Conservation (phyloP, 2,113 vertebrate genomes). For the Pollimyrus isidori region DNA sequence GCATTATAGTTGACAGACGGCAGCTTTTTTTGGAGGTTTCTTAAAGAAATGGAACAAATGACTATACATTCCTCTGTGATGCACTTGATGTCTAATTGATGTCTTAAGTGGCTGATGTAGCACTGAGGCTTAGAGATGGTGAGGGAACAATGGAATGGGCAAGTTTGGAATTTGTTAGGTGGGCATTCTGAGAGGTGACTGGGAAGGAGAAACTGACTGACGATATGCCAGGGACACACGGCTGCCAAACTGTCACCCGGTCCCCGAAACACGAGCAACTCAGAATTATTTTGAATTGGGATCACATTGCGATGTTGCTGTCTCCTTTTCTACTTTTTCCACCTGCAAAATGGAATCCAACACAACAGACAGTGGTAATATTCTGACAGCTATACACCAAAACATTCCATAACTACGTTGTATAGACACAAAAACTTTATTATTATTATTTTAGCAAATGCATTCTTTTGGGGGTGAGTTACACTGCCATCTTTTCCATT, state of each 20-base stretch:
- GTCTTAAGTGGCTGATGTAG: constrained; percentile 13
- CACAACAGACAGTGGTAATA: neutral
- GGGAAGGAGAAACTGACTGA: neutral
- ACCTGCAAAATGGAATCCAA: neutral
- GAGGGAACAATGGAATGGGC: neutral
- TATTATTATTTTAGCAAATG: neutral
- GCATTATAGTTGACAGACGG: constrained; percentile 19
- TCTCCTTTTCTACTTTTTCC: neutral
- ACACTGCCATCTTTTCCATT: neutral
- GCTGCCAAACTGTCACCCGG: neutral
- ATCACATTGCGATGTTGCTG: neutral
- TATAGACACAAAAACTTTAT: neutral
- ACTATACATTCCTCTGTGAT: constrained; percentile 26
- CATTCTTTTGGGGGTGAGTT: neutral
- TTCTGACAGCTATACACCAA: neutral
- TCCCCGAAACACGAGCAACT: neutral
- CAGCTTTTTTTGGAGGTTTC: constrained; percentile 17
- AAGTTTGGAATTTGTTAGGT: neutral
- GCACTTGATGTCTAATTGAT: constrained; percentile 23
- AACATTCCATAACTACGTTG: neutral
- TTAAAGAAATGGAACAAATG: constrained; percentile 22
- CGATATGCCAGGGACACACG: neutral
- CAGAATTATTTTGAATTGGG: neutral
- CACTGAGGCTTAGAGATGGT: neutral
- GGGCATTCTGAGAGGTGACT: neutral